Evolutionary conservation across 1,140 invertebrate species (phyloP), one percentile per base, ranked within the genome.

Genomic region (Camponotus pennsylvanicus): DNA sequence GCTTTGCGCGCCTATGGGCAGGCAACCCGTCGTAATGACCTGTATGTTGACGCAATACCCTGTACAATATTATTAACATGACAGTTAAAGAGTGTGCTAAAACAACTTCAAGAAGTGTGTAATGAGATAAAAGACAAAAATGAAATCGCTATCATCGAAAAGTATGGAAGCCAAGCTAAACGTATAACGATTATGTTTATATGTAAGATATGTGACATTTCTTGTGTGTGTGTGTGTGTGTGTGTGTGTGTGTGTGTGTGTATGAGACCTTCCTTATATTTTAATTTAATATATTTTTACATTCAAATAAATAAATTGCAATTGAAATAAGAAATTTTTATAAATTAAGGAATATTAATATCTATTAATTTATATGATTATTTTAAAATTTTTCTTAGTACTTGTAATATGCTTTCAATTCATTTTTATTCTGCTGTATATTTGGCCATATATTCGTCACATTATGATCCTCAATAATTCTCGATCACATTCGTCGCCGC

Each of bases 121-220:
- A 59, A 82, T 0, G 11, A 73, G 6, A 2, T 82, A 61, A 49
- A 45, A 49, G 40, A 82, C 9, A 9, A 82, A 11, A 59, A 59
- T 1, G 79, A 82, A 82, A 73, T 71, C 2, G 52, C 79, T 49
- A 82, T 82, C 5, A 34, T 82, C 34, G 2, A 71, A 32, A 61
- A 71, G 6, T 82, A 61, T 2, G 40, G 27, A 0, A 40, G 8
- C 7, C 61, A 45, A 13, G 67, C 9, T 2, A 79, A 67, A 71
- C n/a, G 8, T 45, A 21, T 61, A 3, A 73, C 52, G 1, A 45
- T 2, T 61, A 0, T 0, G 45, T 0, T 82, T 45, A 21, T 27
- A 55, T 4, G 77, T 82, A 71, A 82, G 79, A 61, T 11, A 59
- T 40, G 27, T 27, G 27, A 70, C 5, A 5, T 9, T 13, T 40